A percentile compares a stretch with the other conserved stretches of the same genome.
Evolutionary conservation across 1,140 invertebrate genomes (phyloP).

Genomic region (Diprion similis): DNA sequence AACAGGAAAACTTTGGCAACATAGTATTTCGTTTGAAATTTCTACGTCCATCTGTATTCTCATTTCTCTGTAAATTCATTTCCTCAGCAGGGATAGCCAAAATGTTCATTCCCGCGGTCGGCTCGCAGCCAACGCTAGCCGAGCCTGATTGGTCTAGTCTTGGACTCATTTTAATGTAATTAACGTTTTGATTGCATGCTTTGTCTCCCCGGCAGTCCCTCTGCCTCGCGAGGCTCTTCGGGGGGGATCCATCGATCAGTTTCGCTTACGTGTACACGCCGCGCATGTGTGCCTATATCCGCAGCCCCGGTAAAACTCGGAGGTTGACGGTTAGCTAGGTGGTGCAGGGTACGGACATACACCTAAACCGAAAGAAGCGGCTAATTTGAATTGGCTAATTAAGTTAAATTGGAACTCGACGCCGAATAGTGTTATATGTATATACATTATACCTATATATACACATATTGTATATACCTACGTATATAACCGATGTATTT

Average conservation of each 20-base stretch:
- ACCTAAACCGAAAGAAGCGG: slow-evolving; percentile 31
- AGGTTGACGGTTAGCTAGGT: not conserved
- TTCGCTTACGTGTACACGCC: slow-evolving; percentile 16
- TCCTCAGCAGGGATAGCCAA: not conserved
- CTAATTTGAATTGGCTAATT: slow-evolving; percentile 51
- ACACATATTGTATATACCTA: not conserved
- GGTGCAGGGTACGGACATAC: slow-evolving; percentile 8
- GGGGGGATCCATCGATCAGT: slow-evolving; percentile 51
- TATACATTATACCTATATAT: too few relatives aligned
- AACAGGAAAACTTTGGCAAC: not conserved
- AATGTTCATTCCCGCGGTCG: not conserved
- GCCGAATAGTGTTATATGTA: too few relatives aligned
- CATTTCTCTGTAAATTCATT: too few relatives aligned
- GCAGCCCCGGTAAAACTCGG: not conserved
- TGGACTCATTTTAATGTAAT: slow-evolving; percentile 63
- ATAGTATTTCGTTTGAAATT: too few relatives aligned
- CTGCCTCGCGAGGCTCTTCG: slow-evolving; percentile 23
- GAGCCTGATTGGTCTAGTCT: slow-evolving; percentile 55
- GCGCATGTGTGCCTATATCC: not conserved
- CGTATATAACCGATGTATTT: not conserved
- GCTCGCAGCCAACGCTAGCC: slow-evolving; percentile 40
- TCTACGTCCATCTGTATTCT: too few relatives aligned
- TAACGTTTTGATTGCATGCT: slow-evolving; percentile 63
- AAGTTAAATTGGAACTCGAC: slow-evolving; percentile 35
- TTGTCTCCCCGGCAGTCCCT: slow-evolving; percentile 53